These are phyloP conservation scores for Diabrotica undecimpunctata DNA, from an alignment of 1,140 invertebrate genomes.

Conservation along the genomic window DNA sequence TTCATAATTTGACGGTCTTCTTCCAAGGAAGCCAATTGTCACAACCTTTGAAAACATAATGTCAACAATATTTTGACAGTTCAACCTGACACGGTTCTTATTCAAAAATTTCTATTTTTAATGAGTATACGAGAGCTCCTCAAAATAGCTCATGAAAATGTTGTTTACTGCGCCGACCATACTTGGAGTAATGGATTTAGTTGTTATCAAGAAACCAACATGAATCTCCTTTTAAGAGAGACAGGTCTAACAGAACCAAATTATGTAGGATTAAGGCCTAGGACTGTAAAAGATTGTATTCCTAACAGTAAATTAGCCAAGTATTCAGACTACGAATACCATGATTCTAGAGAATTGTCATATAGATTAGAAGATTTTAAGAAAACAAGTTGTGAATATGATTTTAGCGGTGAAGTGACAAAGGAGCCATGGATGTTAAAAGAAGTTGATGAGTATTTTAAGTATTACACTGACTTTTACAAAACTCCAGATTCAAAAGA, in stretches of 20 bases:
- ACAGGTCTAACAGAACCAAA: constrained; percentile 7
- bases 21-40: too few relatives aligned
- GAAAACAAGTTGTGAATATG: constrained; percentile 5
- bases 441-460: constrained; percentile 38
- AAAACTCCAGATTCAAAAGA: background rate
- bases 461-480: constrained; percentile 8
- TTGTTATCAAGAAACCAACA: constrained; percentile 1
- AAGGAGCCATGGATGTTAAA: constrained; percentile 44
- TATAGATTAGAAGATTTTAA: constrained; percentile 32
- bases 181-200: constrained; percentile 12
- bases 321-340: constrained; percentile 41
- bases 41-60: background rate
- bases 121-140: constrained; percentile 18
- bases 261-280: constrained; percentile 12
- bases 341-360: constrained; percentile 39
- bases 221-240: constrained; percentile 11
- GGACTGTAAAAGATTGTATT: constrained; percentile 41
- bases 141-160: constrained; percentile 19
- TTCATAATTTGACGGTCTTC: too few relatives aligned
- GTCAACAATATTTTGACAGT: constrained; percentile 17
- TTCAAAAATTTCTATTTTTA: background rate
- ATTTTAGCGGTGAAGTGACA: constrained; percentile 11
- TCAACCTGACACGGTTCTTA: constrained; percentile 7
- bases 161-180: constrained; percentile 11
- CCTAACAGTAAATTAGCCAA: constrained; percentile 40